Base-by-base conservation (phyloP, 2,797 vertebrate genomes). In the Uromys caudimaculatus region DNA sequence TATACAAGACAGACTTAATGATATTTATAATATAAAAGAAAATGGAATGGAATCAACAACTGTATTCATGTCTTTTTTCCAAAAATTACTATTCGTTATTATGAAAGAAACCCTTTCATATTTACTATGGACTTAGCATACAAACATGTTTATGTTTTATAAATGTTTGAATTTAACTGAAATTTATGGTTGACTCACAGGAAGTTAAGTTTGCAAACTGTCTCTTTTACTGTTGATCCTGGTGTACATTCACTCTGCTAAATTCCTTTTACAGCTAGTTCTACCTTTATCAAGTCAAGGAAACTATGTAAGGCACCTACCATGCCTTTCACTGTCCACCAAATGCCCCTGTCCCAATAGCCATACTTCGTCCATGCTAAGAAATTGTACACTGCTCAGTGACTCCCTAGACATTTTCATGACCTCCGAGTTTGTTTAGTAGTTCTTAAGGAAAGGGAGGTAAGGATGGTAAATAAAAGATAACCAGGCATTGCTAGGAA, bases 111-210 rank as follows among this genome's bases (percentile, higher is more conserved):
- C 10, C 78, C 38, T 69, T 94, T 89, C 60, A 47, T 67, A 87
- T 4, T 67, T 35, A 93, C 56, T 64, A 64, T 38, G 5, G 52
- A 67, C 9, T 16, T 10, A 44, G 92, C 32, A 85, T 94, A 89
- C 84, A 82, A 67, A 94, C 2, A 52, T 86, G 60, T 27, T 96
- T 71, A 56, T n/a, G 50, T 41, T 95, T 95, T 82, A 81, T 3
- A 93, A 90, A 52, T 89, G 88, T 89, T 93, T 93, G 94, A 81
- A 92, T 90, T 94, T 73, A 93, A 93, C 94, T 81, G 76, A 93
- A 96, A 96, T 82, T 69, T 85, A 17, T 88, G 58, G 24, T 84
- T 77, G 41, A 95, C 3, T 89, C 83, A 87, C 32, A 71, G 13
- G 23, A 47, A 88, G 27, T 67, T 52, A 95, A 90, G 38, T 14